Evolutionary conservation across 2,888 invertebrate genomes (phyloP), one percentile per base, ranked within the genome.

Genomic region (Amblyteles armatorius): DNA sequence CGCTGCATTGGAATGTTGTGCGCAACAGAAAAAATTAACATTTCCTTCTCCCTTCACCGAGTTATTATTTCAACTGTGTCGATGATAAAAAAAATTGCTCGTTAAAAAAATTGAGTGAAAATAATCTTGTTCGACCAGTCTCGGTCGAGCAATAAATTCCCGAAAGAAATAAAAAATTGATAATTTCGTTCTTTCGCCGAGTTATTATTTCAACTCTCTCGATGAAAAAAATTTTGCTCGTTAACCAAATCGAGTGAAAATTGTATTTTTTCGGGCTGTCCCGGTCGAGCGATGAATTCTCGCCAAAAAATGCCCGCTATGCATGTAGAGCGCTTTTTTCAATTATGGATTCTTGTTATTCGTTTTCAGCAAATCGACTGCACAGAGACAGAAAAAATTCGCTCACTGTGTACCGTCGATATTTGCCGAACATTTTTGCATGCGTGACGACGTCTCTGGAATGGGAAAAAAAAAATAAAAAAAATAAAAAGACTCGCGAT

Each of bases 341-440:
- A 22, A 22, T 36, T 16, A 5, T 33, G 33, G 16, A 60, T 33
- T 50, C 3, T 48, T 48, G 44, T 48, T 60, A 26, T 22, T 57
- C 16, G 26, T 13, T 57, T 72, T 40, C 26, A 67, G 40, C 65
- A 52, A 73, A 72, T 79, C 40, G 72, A 67, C 3, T n/a, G 44
- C 19, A 26, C 36, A 13, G 55, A 9, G 26, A 29, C 3, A 55
- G 16, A 65, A 72, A 57, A 57, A 26, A 26, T 22, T 6, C 36
- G 22, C 13, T 57, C 26, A 26, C 9, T 11, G 57, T 11, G 26
- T 13, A 13, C 13, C 13, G 26, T 63, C 19, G 48, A 63, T 50
- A 63, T 74, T 74, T 63, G 29, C n/a, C 16, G 57, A 52, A 9
- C 9, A 44, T 65, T 74, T 74, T 48, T 63, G 26, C 74, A 48